These are phyloP conservation scores for Notarius quadriscutis DNA, from an alignment of 2,113 vertebrate genomes.

Conservation along the genomic window DNA sequence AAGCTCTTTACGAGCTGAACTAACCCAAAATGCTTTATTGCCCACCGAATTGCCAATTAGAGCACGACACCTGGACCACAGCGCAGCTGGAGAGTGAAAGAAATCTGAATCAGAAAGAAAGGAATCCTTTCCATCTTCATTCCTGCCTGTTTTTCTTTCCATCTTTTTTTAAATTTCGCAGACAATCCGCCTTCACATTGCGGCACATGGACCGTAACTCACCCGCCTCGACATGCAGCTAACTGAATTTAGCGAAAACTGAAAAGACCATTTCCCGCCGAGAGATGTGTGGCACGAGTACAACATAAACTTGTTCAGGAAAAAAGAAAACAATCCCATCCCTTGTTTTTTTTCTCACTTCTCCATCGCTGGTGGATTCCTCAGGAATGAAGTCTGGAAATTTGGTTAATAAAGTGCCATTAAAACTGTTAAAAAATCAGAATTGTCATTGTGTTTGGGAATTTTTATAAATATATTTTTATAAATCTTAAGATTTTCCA, in stretches of 20 bases:
- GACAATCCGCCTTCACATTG: constrained; percentile 71
- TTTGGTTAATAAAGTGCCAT: constrained; percentile 24
- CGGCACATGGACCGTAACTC: constrained; percentile 64
- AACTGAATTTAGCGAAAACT: constrained; percentile 60
- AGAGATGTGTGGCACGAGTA: constrained; percentile 58
- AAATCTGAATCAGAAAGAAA: not conserved
- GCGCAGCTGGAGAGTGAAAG: constrained; percentile 51
- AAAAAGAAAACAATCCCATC: constrained; percentile 62
- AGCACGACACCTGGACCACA: constrained; percentile 76
- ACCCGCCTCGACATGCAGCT: constrained; percentile 57
- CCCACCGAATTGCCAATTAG: constrained; percentile 75
- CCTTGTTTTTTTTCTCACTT: constrained; percentile 58
- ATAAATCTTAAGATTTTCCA: not conserved
- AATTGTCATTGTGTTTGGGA: too few relatives aligned
- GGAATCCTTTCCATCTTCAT: constrained; percentile 52
- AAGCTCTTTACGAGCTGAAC: constrained; percentile 72
- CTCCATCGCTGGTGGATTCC: constrained; percentile 3
- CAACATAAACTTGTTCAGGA: constrained; percentile 64
- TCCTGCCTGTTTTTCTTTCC: constrained; percentile 39
- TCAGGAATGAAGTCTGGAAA: constrained; percentile 37
- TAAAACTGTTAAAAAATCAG: not conserved
- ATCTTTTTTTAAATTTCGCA: constrained; percentile 55
- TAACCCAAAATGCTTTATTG: constrained; percentile 75
- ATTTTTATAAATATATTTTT: not conserved
- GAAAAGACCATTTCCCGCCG: constrained; percentile 64